These are phyloP conservation scores for Strigamia transsilvanica DNA, from an alignment of 2,888 invertebrate genomes.

Conservation along the genomic window DNA sequence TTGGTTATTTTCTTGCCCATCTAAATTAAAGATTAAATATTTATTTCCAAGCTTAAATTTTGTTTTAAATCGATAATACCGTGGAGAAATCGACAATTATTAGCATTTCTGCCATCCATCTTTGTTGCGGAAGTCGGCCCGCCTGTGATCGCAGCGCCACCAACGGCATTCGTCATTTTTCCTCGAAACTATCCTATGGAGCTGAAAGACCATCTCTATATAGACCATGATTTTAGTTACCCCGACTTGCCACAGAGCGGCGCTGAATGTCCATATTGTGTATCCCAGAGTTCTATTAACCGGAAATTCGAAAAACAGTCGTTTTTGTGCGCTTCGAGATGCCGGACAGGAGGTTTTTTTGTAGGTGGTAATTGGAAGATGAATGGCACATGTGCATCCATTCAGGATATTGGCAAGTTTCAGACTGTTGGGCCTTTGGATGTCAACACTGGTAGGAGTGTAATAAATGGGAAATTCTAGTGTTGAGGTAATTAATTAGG, in stretches of 20 bases:
- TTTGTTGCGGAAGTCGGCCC: too few species aligned
- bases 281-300: too few species aligned
- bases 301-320: too few species aligned
- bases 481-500: neutral
- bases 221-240: too few species aligned
- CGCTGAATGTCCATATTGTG: too few species aligned
- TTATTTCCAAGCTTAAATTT: neutral
- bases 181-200: too few species aligned
- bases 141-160: too few species aligned
- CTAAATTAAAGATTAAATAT: neutral
- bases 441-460: conserved; percentile 77
- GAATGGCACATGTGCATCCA: conserved; percentile 90
- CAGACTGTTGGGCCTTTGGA: conserved; percentile 80
- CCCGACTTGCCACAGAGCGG: too few species aligned
- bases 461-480: too few species aligned
- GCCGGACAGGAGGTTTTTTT: conserved; percentile 81
- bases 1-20: neutral
- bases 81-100: conserved; percentile 19
- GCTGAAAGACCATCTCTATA: too few species aligned
- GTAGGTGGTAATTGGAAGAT: conserved; percentile 99
- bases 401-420: conserved; percentile 80
- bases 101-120: too few species aligned
- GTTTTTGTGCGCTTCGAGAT: neutral
- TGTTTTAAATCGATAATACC: neutral
- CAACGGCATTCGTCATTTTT: too few species aligned